phyloP scores from a whole-genome alignment of 2,888 invertebrate species.

The Cheiracanthium punctorium region DNA sequence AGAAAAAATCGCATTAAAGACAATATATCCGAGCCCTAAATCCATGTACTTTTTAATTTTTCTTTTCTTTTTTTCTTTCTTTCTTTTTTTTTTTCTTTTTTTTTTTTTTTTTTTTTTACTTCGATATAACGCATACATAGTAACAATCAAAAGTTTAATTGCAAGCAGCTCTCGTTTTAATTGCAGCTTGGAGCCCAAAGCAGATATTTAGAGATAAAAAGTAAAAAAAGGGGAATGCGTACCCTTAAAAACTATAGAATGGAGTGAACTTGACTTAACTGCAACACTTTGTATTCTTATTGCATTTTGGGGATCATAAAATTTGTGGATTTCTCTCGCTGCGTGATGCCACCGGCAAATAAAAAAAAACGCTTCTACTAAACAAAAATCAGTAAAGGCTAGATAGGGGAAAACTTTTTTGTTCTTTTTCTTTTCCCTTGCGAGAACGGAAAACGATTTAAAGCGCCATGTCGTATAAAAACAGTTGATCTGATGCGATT shows the following conservation, averaged over 20 bases:
- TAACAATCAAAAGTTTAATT: not conserved
- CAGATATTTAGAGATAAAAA: not conserved
- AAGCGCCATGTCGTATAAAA: constrained; percentile 32
- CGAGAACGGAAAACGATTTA: constrained; percentile 11
- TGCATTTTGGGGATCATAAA: constrained; percentile 14
- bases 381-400: constrained; percentile 13
- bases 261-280: not conserved
- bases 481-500: constrained; percentile 52
- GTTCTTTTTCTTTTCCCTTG: too few species aligned
- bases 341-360: constrained; percentile 12
- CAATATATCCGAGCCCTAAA: too few species aligned
- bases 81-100: too few species aligned
- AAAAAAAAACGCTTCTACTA: not conserved
- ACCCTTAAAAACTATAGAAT: not conserved
- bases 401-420: not conserved
- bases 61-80: too few species aligned
- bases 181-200: not conserved
- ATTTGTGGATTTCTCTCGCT: not conserved
- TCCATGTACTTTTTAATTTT: too few species aligned
- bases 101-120: too few species aligned
- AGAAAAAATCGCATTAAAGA: too few species aligned
- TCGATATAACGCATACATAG: too few species aligned
- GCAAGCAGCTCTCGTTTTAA: not conserved
- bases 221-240: too few species aligned
- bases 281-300: constrained; percentile 12